These are phyloP conservation scores for Lordiphosa andalusiaca DNA, from an alignment of 2,888 invertebrate genomes.

Conservation along the genomic window DNA sequence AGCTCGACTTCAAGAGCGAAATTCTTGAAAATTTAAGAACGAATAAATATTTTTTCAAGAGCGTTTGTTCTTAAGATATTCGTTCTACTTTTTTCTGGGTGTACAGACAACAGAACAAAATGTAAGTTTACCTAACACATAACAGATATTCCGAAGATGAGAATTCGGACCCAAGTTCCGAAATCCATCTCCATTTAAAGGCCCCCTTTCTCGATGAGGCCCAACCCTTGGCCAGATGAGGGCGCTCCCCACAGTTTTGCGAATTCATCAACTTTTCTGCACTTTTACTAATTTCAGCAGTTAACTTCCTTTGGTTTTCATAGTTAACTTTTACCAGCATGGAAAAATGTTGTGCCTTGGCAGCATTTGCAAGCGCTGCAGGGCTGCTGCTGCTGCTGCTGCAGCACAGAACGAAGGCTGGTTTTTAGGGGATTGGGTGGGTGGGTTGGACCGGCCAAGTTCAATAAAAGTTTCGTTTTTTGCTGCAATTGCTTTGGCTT, in stretches of 20 bases:
- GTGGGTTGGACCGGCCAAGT: constrained; percentile 47
- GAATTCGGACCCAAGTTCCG: too few relatives aligned
- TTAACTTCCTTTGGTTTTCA: constrained; percentile 79
- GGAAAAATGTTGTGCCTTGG: constrained; percentile 73
- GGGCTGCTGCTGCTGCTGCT: constrained; percentile 9
- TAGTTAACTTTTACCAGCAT: constrained; percentile 78
- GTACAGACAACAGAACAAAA: too few relatives aligned
- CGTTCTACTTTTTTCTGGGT: too few relatives aligned
- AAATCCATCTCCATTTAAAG: too few relatives aligned
- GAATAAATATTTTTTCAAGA: too few relatives aligned
- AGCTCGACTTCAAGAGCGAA: too few relatives aligned
- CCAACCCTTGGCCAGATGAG: neutral
- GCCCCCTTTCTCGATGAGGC: too few relatives aligned
- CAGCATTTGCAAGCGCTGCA: constrained; percentile 41
- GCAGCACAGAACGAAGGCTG: neutral
- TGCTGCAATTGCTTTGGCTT: constrained; percentile 61
- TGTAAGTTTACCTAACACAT: too few relatives aligned
- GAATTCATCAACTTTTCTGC: constrained; percentile 76
- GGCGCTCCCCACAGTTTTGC: constrained; percentile 36
- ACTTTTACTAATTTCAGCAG: constrained; percentile 78
- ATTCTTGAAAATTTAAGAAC: too few relatives aligned
- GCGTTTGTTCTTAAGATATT: too few relatives aligned
- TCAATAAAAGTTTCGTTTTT: constrained; percentile 75
- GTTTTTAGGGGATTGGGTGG: neutral
- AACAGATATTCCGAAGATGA: too few relatives aligned